Percentiles rank a stretch among this genome's conserved stretches.
Conservation (phyloP, 1,140 invertebrate species). For the Caerostris darwini region DNA sequence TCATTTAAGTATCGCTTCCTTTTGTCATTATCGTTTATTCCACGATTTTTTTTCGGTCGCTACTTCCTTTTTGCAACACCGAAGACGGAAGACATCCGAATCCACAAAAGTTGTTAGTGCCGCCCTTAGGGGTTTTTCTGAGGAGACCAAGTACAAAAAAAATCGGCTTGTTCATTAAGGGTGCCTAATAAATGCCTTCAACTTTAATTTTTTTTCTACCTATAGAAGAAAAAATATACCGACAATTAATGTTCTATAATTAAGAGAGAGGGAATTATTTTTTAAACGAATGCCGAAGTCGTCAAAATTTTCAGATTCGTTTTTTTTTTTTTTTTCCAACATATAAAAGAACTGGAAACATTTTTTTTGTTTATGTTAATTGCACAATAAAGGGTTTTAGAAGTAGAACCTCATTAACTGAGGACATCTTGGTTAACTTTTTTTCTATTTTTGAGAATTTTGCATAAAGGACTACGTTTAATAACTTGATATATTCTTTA, state of each 20-base stretch:
- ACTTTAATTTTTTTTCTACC: background rate
- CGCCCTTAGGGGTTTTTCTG: constrained; percentile 36
- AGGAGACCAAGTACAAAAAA: background rate
- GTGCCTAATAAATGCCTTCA: constrained; percentile 32
- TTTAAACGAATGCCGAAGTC: constrained; percentile 36
- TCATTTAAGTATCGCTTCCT: constrained; percentile 64
- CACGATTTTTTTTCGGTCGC: background rate
- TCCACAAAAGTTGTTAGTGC: constrained; percentile 58
- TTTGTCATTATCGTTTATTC: constrained; percentile 61
- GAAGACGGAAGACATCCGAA: constrained; percentile 34
- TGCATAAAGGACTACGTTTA: background rate
- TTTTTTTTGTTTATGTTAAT: background rate
- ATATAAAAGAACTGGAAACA: background rate
- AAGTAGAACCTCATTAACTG: background rate
- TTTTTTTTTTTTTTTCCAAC: background rate
- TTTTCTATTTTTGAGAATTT: background rate
- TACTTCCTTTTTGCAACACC: background rate
- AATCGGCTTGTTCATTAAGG: constrained; percentile 13
- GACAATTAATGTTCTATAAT: constrained; percentile 57
- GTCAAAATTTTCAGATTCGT: constrained; percentile 22
- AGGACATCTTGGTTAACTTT: background rate
- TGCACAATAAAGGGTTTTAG: background rate
- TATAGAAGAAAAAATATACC: constrained; percentile 1
- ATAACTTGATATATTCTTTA: background rate
- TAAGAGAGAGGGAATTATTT: constrained; percentile 29